Evolutionary conservation across 2,888 invertebrate genomes (phyloP).

Genomic region (Podabrus alpinus): DNA sequence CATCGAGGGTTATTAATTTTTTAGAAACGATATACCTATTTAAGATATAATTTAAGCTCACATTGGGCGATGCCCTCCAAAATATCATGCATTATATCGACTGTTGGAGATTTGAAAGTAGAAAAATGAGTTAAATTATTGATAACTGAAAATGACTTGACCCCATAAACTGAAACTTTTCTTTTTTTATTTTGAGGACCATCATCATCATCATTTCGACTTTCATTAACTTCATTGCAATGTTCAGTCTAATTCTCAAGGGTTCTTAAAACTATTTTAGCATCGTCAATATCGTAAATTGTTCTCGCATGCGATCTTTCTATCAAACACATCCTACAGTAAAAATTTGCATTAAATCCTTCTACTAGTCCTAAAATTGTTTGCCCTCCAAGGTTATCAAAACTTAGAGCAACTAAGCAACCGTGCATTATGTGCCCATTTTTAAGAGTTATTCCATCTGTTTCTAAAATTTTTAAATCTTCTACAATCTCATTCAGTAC

Average conservation of each 20-base stretch:
- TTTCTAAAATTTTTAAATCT: not conserved
- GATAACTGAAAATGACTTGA: no score
- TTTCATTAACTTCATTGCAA: no score
- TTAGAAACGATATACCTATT: conserved; percentile 12
- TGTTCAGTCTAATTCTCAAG: not conserved
- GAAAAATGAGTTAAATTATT: no score
- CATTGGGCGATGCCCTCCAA: conserved; percentile 34
- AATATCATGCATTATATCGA: no score
- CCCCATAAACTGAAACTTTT: no score
- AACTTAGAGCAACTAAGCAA: conserved; percentile 20
- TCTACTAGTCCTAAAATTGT: conserved; percentile 33
- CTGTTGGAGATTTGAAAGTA: no score
- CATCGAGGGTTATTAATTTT: conserved; percentile 13
- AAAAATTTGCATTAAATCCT: conserved; percentile 32
- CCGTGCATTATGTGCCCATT: conserved; percentile 6
- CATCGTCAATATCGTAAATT: conserved; percentile 8
- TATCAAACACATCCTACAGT: conserved; percentile 32
- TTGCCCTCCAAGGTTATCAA: conserved; percentile 33
- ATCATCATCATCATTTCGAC: no score
- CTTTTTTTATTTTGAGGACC: no score
- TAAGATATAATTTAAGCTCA: conserved; percentile 28
- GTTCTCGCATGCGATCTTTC: conserved; percentile 10
- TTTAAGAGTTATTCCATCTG: not conserved
- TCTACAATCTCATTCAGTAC: not conserved
- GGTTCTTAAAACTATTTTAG: conserved; percentile 2